phyloP scores from a whole-genome alignment of 2,888 invertebrate species.

The Sinelater perroti region DNA sequence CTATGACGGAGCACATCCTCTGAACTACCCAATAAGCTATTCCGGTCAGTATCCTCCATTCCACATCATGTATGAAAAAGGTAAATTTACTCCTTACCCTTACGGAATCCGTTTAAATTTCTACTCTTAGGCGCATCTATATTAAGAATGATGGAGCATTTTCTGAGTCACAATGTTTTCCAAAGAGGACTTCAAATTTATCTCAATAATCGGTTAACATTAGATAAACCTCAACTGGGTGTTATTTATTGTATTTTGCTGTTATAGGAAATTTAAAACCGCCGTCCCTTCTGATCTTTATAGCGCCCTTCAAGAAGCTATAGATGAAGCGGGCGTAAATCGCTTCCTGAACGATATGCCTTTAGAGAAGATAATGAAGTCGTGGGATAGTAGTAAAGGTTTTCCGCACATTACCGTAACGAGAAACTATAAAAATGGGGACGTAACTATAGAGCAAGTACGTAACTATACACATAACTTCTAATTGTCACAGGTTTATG shows the following conservation, averaged over 20 bases:
- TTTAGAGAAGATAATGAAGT: conserved; percentile 7
- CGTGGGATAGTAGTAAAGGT: conserved; percentile 30
- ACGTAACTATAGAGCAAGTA: no score
- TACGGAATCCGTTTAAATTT: neutral
- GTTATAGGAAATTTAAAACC: conserved; percentile 39
- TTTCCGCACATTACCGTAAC: conserved; percentile 35
- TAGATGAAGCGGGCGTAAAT: conserved; percentile 2
- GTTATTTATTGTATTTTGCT: neutral
- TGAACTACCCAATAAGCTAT: conserved; percentile 3
- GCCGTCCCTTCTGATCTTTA: conserved; percentile 52
- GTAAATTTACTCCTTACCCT: neutral
- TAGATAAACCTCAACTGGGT: no score
- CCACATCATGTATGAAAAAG: conserved; percentile 25
- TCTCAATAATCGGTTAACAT: no score
- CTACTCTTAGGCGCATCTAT: conserved; percentile 7
- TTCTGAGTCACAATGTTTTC: conserved; percentile 13
- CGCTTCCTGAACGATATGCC: neutral
- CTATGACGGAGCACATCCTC: neutral
- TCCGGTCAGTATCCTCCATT: conserved; percentile 26
- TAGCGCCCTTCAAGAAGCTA: conserved; percentile 45
- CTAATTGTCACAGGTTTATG: no score
- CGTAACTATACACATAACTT: no score
- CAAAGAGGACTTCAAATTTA: conserved; percentile 19
- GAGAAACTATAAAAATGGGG: conserved; percentile 13
- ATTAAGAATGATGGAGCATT: conserved; percentile 22